phyloP scores from a whole-genome alignment of 2,888 invertebrate species.

The Scaptomyza tumidula region DNA sequence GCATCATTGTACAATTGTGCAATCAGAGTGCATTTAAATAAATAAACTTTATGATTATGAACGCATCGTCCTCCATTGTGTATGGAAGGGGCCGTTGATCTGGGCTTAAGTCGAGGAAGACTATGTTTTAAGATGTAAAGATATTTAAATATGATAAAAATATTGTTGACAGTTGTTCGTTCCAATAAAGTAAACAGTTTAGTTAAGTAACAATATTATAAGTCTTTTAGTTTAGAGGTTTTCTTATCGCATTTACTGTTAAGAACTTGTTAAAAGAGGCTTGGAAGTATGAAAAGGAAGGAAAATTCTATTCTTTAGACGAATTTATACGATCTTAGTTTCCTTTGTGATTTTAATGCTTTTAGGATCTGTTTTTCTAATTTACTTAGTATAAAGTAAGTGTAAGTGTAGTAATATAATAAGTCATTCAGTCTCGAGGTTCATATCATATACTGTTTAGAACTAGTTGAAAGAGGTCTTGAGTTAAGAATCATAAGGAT shows the following conservation, averaged over 20 bases:
- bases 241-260: background rate
- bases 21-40: conserved; percentile 51
- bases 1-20: conserved; percentile 59
- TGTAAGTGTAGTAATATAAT: too few relatives aligned
- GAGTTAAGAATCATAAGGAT: too few relatives aligned
- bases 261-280: background rate
- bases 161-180: background rate
- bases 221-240: background rate
- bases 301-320: too few relatives aligned
- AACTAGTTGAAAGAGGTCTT: too few relatives aligned
- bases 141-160: background rate
- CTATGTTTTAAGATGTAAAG: background rate
- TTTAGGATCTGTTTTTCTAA: too few relatives aligned
- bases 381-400: too few relatives aligned
- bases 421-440: too few relatives aligned
- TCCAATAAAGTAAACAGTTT: too few relatives aligned
- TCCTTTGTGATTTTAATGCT: too few relatives aligned
- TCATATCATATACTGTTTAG: too few relatives aligned
- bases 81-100: background rate
- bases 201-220: background rate
- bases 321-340: too few relatives aligned
- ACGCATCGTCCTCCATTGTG: background rate
- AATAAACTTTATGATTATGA: conserved; percentile 34
- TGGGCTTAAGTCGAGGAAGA: background rate
- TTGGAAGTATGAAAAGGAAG: too few relatives aligned